Conservation (phyloP, 2,888 invertebrate species). For the Folsomia candida region DNA sequence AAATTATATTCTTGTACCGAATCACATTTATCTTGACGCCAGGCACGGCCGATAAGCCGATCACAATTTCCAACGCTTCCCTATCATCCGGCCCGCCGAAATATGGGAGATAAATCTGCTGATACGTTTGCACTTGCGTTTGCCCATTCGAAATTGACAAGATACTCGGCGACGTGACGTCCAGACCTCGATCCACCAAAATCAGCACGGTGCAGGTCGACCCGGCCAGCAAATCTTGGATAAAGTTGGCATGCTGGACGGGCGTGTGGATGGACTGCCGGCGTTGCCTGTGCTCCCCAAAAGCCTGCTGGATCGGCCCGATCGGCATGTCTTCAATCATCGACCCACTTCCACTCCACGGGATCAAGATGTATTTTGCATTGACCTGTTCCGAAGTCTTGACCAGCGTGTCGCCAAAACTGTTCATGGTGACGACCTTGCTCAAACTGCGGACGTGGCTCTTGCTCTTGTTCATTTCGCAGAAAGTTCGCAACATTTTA, state of each 20-base stretch:
- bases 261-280: slow-evolving; percentile 29
- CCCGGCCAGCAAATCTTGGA: slow-evolving; percentile 24
- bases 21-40: slow-evolving; percentile 23
- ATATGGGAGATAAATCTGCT: slow-evolving; percentile 34
- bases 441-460: slow-evolving; percentile 22
- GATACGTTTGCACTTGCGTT: not conserved
- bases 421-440: slow-evolving; percentile 31
- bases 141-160: not conserved
- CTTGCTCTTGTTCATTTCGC: slow-evolving; percentile 15
- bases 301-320: slow-evolving; percentile 14
- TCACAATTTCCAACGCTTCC: slow-evolving; percentile 26
- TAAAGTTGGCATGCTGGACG: slow-evolving; percentile 25
- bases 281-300: slow-evolving; percentile 15
- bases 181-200: slow-evolving; percentile 32
- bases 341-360: slow-evolving; percentile 36
- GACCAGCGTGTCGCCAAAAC: not conserved
- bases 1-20: not conserved
- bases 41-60: slow-evolving; percentile 14
- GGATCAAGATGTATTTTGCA: slow-evolving; percentile 31
- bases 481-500: slow-evolving; percentile 34
- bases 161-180: not conserved
- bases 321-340: slow-evolving; percentile 20
- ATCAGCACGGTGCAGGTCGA: slow-evolving; percentile 16
- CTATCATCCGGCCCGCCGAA: slow-evolving; percentile 42
- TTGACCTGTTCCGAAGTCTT: slow-evolving; percentile 17